Percentiles rank a stretch among this genome's conserved stretches.
Conservation (phyloP, 2,888 invertebrate species). For the Psococerastis gibbosa region DNA sequence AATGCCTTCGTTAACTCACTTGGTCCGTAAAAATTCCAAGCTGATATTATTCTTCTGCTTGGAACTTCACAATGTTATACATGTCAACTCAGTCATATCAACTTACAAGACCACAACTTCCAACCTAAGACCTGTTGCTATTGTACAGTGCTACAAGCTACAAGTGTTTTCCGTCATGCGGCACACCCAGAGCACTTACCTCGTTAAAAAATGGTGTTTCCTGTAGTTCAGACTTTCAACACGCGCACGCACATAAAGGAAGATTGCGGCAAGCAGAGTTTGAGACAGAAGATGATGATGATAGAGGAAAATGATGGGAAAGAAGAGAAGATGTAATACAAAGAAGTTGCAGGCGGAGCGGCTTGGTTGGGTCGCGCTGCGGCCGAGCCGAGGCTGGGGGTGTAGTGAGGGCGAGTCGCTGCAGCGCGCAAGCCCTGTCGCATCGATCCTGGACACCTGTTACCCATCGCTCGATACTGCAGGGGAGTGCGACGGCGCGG, state of each 20-base stretch:
- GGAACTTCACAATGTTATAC: too few species aligned
- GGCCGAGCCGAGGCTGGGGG: slow-evolving; percentile 4
- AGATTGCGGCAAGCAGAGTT: not conserved
- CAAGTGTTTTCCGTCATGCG: not conserved
- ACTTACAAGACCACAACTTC: not conserved
- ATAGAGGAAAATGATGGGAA: slow-evolving; percentile 6
- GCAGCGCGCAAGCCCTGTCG: slow-evolving; percentile 5
- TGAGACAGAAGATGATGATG: slow-evolving; percentile 1
- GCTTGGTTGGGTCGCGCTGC: not conserved
- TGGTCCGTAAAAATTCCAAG: too few species aligned
- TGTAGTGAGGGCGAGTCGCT: not conserved
- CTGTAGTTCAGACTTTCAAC: not conserved
- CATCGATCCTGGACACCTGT: slow-evolving; percentile 13
- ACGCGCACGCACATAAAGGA: not conserved
- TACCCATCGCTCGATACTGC: slow-evolving; percentile 11
- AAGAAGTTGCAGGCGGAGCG: not conserved
- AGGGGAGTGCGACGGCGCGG: not conserved
- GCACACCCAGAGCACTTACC: not conserved
- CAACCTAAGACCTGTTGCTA: not conserved
- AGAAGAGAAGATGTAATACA: not conserved
- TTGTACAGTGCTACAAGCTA: not conserved
- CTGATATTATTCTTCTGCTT: too few species aligned
- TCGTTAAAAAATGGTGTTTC: slow-evolving; percentile 3
- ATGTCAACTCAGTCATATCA: too few species aligned
- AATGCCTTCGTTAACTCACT: too few species aligned